Evolutionary conservation across 2,113 vertebrate species (phyloP), one percentile per base, ranked within the genome.

Genomic region (Cryptomyrus ogoouensis): DNA sequence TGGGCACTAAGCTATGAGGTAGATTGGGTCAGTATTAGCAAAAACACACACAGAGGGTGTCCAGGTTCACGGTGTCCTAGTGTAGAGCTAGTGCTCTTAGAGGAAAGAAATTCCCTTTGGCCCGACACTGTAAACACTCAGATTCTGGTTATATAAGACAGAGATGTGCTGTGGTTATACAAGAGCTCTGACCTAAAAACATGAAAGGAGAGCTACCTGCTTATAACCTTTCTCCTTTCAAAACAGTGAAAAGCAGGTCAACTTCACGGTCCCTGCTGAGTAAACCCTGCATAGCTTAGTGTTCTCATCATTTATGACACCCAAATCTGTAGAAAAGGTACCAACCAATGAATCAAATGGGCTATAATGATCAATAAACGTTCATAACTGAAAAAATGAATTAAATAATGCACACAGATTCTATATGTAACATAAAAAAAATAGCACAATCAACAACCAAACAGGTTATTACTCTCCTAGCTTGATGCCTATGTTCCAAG

Each of bases 71-170:
- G 5, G 47, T 31, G 46, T 27, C 10, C 47, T 86, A 27, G 47
- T 21, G 27, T 87, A 53, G 50, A 8, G 85, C 50, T 13, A 21
- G 27, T 27, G 44, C 13, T 42, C 88, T 19, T 39, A 49, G 46
- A 50, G 9, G 62, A 80, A 46, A 62, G 27, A 19, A 24, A 27
- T 87, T 15, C 70, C 89, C 88, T 90, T 92, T 92, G 89, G 80
- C 88, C 90, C 89, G 56, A 91, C 83, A 91, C 66, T 89, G 89
- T 91, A 88, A 86, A 90, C 91, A 93, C 62, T 86, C 53, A 12
- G 89, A 93, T 39, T 80, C 89, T 12, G 83, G 77, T 92, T 91
- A 91, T 80, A 89, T 92, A 92, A 93, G 91, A 88, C 56, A 88
- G 53, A 88, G 46, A 44, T 13, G 24, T 7, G 24, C 39, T 24